Percentiles rank a stretch among this genome's conserved stretches.
phyloP scores from a whole-genome alignment of 92 coral and sea anemone genomes.

The Epizoanthus rinbou region DNA sequence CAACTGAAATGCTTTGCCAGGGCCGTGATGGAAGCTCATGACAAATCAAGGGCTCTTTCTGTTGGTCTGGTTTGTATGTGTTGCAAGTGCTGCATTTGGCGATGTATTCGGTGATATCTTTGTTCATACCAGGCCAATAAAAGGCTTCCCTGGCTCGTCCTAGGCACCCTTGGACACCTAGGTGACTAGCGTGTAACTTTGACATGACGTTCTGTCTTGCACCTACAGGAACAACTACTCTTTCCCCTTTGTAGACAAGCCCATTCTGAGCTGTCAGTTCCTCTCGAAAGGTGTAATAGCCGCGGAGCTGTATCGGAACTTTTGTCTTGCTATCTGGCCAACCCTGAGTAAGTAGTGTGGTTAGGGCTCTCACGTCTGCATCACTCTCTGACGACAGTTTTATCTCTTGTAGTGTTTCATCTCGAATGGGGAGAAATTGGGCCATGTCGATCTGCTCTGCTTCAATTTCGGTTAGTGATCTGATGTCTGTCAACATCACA shows the following conservation, averaged over 20 bases:
- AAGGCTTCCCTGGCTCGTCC: conserved; percentile 54
- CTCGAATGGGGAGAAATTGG: conserved; percentile 27
- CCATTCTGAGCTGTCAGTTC: conserved; percentile 41
- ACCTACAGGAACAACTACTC: conserved; percentile 25
- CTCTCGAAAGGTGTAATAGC: conserved; percentile 36
- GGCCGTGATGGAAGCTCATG: conserved; percentile 32
- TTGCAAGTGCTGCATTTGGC: conserved; percentile 48
- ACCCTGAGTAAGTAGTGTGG: conserved; percentile 27
- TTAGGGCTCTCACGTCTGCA: conserved; percentile 44
- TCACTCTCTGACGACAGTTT: conserved; percentile 35
- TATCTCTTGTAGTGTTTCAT: conserved; percentile 18
- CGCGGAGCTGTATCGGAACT: conserved; percentile 15
- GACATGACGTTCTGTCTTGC: conserved; percentile 22
- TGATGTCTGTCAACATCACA: conserved; percentile 7
- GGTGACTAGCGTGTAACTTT: conserved; percentile 44
- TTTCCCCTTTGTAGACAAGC: conserved; percentile 33
- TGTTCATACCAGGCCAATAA: conserved; percentile 57
- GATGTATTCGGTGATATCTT: conserved; percentile 41
- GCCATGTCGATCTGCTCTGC: conserved; percentile 43
- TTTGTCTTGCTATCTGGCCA: conserved; percentile 45
- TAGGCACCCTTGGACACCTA: conserved; percentile 44
- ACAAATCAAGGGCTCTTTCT: conserved; percentile 40
- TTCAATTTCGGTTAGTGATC: conserved; percentile 41
- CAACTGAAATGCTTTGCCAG: conserved; percentile 44
- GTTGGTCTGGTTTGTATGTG: conserved; percentile 43